Evolutionary conservation across 2,888 invertebrate species (phyloP).

Genomic region (Gastrophysa polygoni): DNA sequence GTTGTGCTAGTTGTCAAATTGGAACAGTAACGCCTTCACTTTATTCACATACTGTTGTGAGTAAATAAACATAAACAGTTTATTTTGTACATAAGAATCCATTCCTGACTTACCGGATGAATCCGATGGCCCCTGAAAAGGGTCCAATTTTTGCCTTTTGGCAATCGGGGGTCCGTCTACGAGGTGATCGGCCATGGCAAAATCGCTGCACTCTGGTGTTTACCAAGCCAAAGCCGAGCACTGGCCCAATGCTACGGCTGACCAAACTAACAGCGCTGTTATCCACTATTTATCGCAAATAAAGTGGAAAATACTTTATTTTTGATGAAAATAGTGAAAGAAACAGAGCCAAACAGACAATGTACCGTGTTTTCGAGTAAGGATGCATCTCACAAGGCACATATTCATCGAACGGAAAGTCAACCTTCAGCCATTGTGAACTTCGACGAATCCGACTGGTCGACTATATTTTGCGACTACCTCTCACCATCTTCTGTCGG

Average conservation of each 20-base stretch:
- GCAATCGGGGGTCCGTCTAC: slow-evolving; percentile 91
- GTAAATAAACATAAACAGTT: slow-evolving; percentile 46
- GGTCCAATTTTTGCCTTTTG: slow-evolving; percentile 93
- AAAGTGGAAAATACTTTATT: slow-evolving; percentile 58
- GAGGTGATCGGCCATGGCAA: slow-evolving; percentile 89
- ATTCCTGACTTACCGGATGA: slow-evolving; percentile 70
- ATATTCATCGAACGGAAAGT: slow-evolving; percentile 70
- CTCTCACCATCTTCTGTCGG: slow-evolving; percentile 77
- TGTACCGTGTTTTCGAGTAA: slow-evolving; percentile 72
- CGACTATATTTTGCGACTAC: slow-evolving; percentile 63
- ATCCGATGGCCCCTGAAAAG: slow-evolving; percentile 80
- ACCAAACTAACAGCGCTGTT: slow-evolving; percentile 55
- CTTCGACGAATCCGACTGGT: slow-evolving; percentile 70
- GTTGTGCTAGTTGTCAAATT: slow-evolving; percentile 38
- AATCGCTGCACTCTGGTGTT: slow-evolving; percentile 61
- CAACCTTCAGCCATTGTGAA: slow-evolving; percentile 84
- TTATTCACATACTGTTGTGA: slow-evolving; percentile 46
- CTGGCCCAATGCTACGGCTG: slow-evolving; percentile 57
- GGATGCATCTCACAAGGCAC: slow-evolving; percentile 78
- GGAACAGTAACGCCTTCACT: slow-evolving; percentile 51
- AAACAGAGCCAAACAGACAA: slow-evolving; percentile 64
- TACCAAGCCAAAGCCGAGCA: slow-evolving; percentile 70
- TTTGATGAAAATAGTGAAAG: slow-evolving; percentile 55
- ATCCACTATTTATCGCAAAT: slow-evolving; percentile 58
- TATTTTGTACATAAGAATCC: slow-evolving; percentile 28